Evolutionary conservation across 2,113 vertebrate genomes (phyloP).

Genomic region (Oryzias woworae): DNA sequence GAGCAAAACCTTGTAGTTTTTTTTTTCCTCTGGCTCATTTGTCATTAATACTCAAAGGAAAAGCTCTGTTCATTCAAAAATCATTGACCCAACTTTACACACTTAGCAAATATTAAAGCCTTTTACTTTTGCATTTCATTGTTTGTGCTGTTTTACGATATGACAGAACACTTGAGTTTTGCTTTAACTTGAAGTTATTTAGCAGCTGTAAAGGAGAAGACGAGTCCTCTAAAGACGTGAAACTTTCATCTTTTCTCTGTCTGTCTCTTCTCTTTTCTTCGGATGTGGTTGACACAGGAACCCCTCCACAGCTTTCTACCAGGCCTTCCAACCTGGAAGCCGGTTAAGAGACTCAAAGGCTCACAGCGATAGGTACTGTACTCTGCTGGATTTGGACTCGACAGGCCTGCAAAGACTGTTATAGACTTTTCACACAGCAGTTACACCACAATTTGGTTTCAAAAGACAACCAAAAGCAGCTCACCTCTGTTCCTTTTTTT

Average conservation of each 20-base stretch:
- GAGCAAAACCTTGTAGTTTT: no score
- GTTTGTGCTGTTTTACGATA: no score
- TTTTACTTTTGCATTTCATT: no score
- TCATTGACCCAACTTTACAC: no score
- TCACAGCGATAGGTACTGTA: constrained; percentile 92
- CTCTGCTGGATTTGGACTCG: constrained; percentile 71
- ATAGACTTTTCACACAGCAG: constrained; percentile 3
- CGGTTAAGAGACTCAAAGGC: constrained; percentile 91
- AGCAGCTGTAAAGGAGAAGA: no score
- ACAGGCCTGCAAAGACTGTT: constrained; percentile 53
- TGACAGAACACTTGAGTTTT: no score
- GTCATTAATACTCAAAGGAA: no score
- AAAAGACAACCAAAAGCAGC: not conserved
- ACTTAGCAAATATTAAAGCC: no score
- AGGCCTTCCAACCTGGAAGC: constrained; percentile 91
- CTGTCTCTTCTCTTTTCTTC: constrained; percentile 52
- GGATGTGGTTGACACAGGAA: constrained; percentile 85
- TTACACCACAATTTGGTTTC: not conserved
- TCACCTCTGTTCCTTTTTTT: not conserved
- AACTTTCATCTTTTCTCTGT: constrained; percentile 45
- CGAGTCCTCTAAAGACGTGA: not conserved
- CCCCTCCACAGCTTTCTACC: constrained; percentile 96
- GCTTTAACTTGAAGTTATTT: no score
- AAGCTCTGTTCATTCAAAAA: no score
- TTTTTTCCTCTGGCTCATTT: no score